Evolutionary conservation across 2,888 invertebrate species (phyloP).

Genomic region (Adelphocoris suturalis): DNA sequence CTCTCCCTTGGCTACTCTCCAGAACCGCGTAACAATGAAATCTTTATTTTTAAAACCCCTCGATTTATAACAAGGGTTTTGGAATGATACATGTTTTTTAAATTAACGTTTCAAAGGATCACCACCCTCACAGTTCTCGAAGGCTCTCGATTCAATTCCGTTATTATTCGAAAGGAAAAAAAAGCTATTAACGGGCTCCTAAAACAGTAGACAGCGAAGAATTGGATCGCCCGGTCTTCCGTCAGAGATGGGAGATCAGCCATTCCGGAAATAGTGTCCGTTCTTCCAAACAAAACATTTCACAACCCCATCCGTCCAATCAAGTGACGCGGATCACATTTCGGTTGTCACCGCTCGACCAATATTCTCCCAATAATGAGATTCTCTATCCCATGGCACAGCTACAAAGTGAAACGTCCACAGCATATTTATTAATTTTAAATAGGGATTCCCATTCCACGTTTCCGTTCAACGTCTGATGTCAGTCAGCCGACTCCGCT

Average conservation of each 20-base stretch:
- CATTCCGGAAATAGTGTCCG: conserved; percentile 30
- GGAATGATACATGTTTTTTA: conserved; percentile 40
- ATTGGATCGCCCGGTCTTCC: conserved; percentile 14
- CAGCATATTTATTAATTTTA: background rate
- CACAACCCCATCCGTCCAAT: background rate
- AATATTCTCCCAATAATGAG: conserved; percentile 22
- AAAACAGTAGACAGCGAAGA: conserved; percentile 33
- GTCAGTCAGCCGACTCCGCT: background rate
- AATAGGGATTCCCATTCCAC: background rate
- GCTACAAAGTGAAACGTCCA: background rate
- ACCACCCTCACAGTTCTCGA: background rate
- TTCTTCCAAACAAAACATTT: conserved; percentile 3
- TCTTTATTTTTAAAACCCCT: conserved; percentile 31
- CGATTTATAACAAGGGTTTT: background rate
- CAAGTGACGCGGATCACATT: background rate
- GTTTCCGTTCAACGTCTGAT: background rate
- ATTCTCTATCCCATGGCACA: background rate
- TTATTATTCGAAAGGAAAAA: conserved; percentile 1
- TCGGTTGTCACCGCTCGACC: conserved; percentile 10
- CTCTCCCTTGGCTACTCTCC: conserved; percentile 31
- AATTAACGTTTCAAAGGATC: conserved; percentile 35
- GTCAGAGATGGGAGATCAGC: background rate
- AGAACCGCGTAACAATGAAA: conserved; percentile 40
- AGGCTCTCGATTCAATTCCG: background rate
- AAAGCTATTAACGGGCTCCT: conserved; percentile 4